Conservation (phyloP, 2,797 vertebrate genomes). For the Sebastes melanostomus region DNA sequence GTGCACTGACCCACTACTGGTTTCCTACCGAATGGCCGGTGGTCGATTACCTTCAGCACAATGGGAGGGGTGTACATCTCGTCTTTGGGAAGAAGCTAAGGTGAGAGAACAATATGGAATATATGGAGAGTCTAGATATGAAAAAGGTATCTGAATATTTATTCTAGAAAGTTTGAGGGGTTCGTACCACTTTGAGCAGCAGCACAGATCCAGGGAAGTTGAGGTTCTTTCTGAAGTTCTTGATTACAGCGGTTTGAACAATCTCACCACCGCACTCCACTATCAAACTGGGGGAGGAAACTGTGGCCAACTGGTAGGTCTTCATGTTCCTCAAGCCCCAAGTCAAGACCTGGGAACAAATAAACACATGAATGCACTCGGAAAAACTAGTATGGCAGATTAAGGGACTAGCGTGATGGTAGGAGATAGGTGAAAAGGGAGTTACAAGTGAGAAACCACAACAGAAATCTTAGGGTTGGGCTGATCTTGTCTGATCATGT, state of each 20-base stretch:
- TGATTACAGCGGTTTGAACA: slow-evolving; percentile 92
- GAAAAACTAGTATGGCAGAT: neutral
- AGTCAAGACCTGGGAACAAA: slow-evolving; percentile 87
- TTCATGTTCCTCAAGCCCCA: slow-evolving; percentile 99
- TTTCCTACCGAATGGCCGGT: slow-evolving; percentile 95
- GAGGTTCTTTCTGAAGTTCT: slow-evolving; percentile 94
- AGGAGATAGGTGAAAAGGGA: neutral
- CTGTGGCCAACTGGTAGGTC: slow-evolving; percentile 91
- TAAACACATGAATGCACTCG: slow-evolving; percentile 2
- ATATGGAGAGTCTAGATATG: neutral
- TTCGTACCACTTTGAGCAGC: slow-evolving; percentile 93
- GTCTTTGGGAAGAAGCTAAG: slow-evolving; percentile 93
- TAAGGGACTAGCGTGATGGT: neutral
- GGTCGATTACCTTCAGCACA: slow-evolving; percentile 94
- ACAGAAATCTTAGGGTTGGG: slow-evolving; percentile 17
- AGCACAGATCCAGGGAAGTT: slow-evolving; percentile 95
- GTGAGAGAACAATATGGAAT: neutral
- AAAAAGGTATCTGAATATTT: neutral
- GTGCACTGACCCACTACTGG: slow-evolving; percentile 96
- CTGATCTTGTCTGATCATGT: slow-evolving; percentile 44
- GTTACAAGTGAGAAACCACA: neutral
- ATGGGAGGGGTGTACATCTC: slow-evolving; percentile 95
- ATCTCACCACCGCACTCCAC: slow-evolving; percentile 94
- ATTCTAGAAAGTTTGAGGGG: neutral
- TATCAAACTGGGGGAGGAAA: slow-evolving; percentile 91